phyloP scores from a whole-genome alignment of 2,888 invertebrate species.

The Dynastes maya region DNA sequence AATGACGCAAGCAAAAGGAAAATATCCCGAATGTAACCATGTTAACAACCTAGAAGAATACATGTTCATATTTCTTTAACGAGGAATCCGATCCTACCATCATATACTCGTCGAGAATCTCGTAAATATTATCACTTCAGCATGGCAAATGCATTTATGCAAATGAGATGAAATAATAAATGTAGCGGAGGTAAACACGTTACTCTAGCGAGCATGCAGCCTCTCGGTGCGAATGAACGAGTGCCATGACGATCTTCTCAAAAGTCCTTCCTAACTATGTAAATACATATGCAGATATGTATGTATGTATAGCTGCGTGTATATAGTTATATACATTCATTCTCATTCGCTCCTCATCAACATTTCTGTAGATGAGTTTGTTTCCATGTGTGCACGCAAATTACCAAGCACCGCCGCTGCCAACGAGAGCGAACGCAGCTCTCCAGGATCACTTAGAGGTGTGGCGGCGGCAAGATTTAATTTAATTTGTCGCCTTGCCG shows the following conservation, averaged over 20 bases:
- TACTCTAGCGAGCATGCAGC: slow-evolving; percentile 57
- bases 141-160: slow-evolving; percentile 55
- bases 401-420: slow-evolving; percentile 59
- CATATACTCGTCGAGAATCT: slow-evolving; percentile 9
- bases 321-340: slow-evolving; percentile 34
- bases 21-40: background rate
- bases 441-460: slow-evolving; percentile 58
- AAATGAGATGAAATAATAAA: slow-evolving; percentile 58
- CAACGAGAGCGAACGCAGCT: slow-evolving; percentile 52
- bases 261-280: slow-evolving; percentile 35
- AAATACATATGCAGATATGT: slow-evolving; percentile 27
- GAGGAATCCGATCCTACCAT: background rate
- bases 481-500: slow-evolving; percentile 63
- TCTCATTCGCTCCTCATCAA: slow-evolving; percentile 55
- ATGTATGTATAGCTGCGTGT: background rate
- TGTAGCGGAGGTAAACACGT: slow-evolving; percentile 59
- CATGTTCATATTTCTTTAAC: slow-evolving; percentile 25
- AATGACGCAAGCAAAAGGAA: background rate
- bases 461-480: slow-evolving; percentile 63
- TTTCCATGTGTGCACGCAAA: slow-evolving; percentile 60
- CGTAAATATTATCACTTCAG: slow-evolving; percentile 49
- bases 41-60: background rate
- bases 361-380: slow-evolving; percentile 58
- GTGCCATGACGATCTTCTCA: slow-evolving; percentile 45
- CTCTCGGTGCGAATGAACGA: slow-evolving; percentile 51